These are phyloP conservation scores for Momotus momota DNA, from an alignment of 2,797 vertebrate species.

Conservation along the genomic window DNA sequence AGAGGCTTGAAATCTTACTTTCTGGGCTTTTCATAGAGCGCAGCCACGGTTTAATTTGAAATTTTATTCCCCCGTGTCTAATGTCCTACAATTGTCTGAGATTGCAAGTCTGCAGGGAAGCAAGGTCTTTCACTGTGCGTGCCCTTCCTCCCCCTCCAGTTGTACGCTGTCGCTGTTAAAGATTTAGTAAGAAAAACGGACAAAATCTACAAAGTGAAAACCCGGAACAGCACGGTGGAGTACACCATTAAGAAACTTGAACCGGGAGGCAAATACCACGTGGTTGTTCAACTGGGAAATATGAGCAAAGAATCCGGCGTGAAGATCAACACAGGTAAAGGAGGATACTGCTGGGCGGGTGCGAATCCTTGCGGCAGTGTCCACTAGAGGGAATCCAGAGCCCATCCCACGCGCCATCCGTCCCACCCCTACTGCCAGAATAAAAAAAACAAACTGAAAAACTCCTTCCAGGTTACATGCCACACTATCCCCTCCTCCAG, in stretches of 20 bases:
- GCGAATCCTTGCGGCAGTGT: background rate
- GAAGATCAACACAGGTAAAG: constrained; percentile 89
- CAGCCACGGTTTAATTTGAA: background rate
- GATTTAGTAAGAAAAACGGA: constrained; percentile 90
- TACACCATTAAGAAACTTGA: constrained; percentile 89
- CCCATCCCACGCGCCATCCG: background rate
- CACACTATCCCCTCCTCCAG: background rate
- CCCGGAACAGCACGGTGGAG: constrained; percentile 92
- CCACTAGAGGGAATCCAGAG: background rate
- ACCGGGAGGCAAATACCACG: constrained; percentile 92
- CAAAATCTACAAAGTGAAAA: constrained; percentile 89
- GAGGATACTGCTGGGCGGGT: background rate
- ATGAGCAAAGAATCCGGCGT: constrained; percentile 96
- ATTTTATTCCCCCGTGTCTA: rapidly evolving
- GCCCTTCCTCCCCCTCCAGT: constrained; percentile 72
- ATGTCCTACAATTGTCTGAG: background rate
- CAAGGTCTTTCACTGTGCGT: background rate
- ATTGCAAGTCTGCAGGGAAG: background rate
- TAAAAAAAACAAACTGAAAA: background rate
- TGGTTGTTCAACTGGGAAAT: constrained; percentile 91
- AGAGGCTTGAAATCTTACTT: background rate
- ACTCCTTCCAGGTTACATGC: background rate
- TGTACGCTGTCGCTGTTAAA: constrained; percentile 88
- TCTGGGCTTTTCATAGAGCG: background rate
- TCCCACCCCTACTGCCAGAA: background rate